Evolutionary conservation across 92 coral and sea anemone species (phyloP).

Genomic region (Galaxea fascicularis): DNA sequence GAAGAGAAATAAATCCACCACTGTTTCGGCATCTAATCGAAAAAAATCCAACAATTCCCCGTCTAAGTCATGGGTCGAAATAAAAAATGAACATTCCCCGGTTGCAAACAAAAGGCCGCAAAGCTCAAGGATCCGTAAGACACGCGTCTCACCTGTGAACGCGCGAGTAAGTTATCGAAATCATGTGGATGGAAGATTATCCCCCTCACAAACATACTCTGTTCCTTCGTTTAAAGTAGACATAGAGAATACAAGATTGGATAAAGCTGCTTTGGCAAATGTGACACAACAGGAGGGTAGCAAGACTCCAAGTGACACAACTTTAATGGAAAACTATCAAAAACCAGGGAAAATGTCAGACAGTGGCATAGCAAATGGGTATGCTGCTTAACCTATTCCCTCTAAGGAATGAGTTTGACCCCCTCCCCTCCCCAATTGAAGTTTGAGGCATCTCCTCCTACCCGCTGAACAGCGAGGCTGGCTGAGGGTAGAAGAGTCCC

Average conservation of each 20-base stretch:
- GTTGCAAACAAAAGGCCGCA: slow-evolving; percentile 14
- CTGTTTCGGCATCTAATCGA: not conserved
- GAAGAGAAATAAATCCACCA: not conserved
- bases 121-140: slow-evolving; percentile 22
- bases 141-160: slow-evolving; percentile 24
- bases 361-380: slow-evolving; percentile 22
- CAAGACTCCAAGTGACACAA: not conserved
- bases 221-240: slow-evolving; percentile 28
- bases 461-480: too few relatives aligned
- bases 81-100: slow-evolving; percentile 21
- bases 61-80: slow-evolving; percentile 26
- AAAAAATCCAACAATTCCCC: slow-evolving; percentile 25
- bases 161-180: slow-evolving; percentile 17
- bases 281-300: not conserved
- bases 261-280: slow-evolving; percentile 9
- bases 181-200: not conserved
- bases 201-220: slow-evolving; percentile 1
- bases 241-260: slow-evolving; percentile 14
- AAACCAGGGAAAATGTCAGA: slow-evolving; percentile 9
- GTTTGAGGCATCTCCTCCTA: not conserved
- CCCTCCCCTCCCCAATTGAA: not conserved
- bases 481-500: too few relatives aligned
- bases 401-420: not conserved
- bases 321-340: not conserved
- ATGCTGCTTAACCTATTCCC: not conserved